These are phyloP conservation scores for Pelodiscus sinensis DNA, from an alignment of 2,113 vertebrate species.

Conservation along the genomic window DNA sequence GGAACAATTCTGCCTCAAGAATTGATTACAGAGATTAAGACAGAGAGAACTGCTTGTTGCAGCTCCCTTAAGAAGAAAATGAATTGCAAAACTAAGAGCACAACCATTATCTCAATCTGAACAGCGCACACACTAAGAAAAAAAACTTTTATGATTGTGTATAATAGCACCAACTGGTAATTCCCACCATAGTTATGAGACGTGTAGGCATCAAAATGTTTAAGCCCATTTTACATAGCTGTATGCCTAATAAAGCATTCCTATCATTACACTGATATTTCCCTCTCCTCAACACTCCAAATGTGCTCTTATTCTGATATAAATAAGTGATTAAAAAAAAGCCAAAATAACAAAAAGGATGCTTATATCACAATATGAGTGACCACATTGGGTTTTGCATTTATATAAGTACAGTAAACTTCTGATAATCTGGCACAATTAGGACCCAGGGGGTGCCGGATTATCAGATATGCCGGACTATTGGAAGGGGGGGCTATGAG, in stretches of 20 bases:
- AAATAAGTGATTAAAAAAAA: background rate
- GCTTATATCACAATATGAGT: background rate
- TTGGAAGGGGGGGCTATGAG: too few species aligned
- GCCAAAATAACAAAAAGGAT: background rate
- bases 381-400: too few species aligned
- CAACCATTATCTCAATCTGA: conserved; percentile 5
- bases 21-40: conserved; percentile 27
- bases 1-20: conserved; percentile 1
- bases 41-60: conserved; percentile 42
- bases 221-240: background rate
- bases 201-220: background rate
- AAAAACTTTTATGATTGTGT: background rate
- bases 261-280: background rate
- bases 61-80: conserved; percentile 17
- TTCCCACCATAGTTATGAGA: background rate
- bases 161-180: background rate
- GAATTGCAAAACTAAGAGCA: conserved; percentile 15
- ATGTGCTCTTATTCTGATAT: background rate
- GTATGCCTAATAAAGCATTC: too few species aligned
- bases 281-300: fast-evolving
- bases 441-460: too few species aligned
- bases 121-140: background rate
- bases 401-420: background rate
- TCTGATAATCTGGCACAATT: too few species aligned
- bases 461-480: too few species aligned